Conservation (phyloP, 2,888 invertebrate species). For the Epinotia demarniana region DNA sequence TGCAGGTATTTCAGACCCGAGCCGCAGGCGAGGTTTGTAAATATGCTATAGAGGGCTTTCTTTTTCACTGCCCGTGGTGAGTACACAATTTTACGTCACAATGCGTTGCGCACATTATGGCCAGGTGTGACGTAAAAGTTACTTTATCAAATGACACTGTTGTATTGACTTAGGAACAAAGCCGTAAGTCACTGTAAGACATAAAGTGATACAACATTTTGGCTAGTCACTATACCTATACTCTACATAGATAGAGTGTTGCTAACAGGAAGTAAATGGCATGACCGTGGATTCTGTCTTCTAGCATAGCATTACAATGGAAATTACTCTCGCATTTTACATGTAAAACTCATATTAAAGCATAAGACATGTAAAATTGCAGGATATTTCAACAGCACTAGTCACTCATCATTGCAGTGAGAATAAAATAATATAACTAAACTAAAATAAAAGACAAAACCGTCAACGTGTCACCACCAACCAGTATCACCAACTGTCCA, state of each 20-base stretch:
- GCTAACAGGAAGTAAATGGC: conserved; percentile 24
- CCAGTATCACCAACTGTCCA: not conserved
- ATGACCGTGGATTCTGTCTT: conserved; percentile 8
- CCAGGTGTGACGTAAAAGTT: too few relatives aligned
- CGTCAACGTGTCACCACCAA: conserved; percentile 40
- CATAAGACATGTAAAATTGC: conserved; percentile 4
- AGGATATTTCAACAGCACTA: conserved; percentile 31
- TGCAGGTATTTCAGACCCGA: too few relatives aligned
- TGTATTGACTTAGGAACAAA: not conserved
- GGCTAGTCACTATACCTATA: not conserved
- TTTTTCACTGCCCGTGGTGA: too few relatives aligned
- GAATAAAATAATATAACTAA: conserved; percentile 41
- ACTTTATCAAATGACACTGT: not conserved
- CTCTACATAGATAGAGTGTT: conserved; percentile 5
- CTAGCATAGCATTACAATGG: conserved; percentile 17
- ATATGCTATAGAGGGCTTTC: too few relatives aligned
- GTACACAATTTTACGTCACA: too few relatives aligned
- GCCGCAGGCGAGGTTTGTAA: too few relatives aligned
- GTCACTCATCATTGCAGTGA: conserved; percentile 39
- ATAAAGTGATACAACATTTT: not conserved
- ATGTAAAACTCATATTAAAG: conserved; percentile 4
- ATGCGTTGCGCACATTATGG: too few relatives aligned
- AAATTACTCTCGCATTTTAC: conserved; percentile 3
- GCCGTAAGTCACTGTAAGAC: not conserved
- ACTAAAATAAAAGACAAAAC: conserved; percentile 38